phyloP scores from a whole-genome alignment of 2,113 vertebrate genomes.

The Dermatemys mawii region DNA sequence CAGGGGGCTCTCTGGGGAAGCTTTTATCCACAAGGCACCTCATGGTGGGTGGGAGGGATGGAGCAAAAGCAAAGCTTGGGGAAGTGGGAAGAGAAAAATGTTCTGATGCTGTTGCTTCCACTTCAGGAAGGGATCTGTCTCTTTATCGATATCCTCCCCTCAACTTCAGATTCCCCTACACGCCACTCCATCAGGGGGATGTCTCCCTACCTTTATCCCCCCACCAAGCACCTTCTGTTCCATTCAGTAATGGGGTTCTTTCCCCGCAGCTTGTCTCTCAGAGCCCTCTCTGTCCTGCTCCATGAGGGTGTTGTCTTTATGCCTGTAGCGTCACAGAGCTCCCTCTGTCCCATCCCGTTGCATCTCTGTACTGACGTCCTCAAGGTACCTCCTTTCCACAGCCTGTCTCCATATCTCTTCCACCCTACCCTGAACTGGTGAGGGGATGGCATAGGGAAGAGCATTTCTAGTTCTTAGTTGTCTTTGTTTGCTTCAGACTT shows the following conservation, averaged over 20 bases:
- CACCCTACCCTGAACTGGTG: not conserved
- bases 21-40: no score
- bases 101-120: not conserved
- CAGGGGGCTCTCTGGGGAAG: accelerated
- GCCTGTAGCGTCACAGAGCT: not conserved
- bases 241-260: not conserved
- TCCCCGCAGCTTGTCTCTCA: not conserved
- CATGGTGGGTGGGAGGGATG: not conserved
- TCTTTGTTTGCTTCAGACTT: accelerated
- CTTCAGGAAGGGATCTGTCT: not conserved
- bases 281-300: no score
- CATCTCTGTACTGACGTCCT: not conserved
- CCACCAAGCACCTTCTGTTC: not conserved
- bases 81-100: not conserved
- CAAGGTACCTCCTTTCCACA: not conserved
- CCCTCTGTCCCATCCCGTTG: no score
- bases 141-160: not conserved
- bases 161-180: not conserved
- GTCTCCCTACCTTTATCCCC: not conserved
- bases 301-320: not conserved
- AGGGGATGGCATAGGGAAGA: not conserved
- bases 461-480: not conserved
- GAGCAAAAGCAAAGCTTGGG: not conserved
- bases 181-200: not conserved
- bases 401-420: accelerated